A percentile compares a stretch with the other conserved stretches of the same genome.
Conservation (phyloP, 2,888 invertebrate genomes). For the Mesopsocus fuscifrons region DNA sequence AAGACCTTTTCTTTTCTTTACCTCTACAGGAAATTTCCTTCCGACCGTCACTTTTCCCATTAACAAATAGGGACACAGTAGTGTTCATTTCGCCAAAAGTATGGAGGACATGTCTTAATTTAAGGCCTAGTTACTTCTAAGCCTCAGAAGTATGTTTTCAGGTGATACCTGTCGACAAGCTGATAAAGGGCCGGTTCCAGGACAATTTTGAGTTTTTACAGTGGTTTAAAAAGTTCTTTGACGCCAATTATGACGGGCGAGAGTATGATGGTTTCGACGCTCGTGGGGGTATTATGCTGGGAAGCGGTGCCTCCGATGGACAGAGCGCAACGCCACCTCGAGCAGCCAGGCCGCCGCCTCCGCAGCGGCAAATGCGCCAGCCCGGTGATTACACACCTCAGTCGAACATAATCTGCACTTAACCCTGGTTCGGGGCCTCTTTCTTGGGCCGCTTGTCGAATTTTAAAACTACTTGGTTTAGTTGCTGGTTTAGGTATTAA, state of each 20-base stretch:
- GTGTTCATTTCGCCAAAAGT: no score
- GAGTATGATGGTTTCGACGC: constrained; percentile 87
- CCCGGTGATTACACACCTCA: constrained; percentile 16
- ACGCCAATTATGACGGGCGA: constrained; percentile 97
- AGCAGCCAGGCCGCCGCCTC: constrained; percentile 11
- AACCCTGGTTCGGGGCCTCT: no score
- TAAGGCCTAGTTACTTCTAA: no score
- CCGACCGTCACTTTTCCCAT: no score
- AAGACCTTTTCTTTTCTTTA: no score
- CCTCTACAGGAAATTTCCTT: no score
- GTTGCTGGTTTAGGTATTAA: no score
- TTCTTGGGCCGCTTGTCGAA: no score
- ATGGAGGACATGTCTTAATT: no score
- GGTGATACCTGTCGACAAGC: constrained; percentile 97
- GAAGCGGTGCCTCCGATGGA: constrained; percentile 36
- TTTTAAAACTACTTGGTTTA: no score
- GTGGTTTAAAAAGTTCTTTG: constrained; percentile 99
- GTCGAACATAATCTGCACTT: constrained; percentile 20
- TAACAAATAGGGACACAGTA: no score
- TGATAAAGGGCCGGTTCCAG: constrained; percentile 98
- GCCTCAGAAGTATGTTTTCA: constrained; percentile 36
- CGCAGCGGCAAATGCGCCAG: constrained; percentile 14
- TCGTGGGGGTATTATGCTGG: constrained; percentile 64
- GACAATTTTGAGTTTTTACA: constrained; percentile 99
- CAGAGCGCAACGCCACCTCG: constrained; percentile 25